Evolutionary conservation across 2,797 vertebrate species (phyloP).

Genomic region (Platalea minor): DNA sequence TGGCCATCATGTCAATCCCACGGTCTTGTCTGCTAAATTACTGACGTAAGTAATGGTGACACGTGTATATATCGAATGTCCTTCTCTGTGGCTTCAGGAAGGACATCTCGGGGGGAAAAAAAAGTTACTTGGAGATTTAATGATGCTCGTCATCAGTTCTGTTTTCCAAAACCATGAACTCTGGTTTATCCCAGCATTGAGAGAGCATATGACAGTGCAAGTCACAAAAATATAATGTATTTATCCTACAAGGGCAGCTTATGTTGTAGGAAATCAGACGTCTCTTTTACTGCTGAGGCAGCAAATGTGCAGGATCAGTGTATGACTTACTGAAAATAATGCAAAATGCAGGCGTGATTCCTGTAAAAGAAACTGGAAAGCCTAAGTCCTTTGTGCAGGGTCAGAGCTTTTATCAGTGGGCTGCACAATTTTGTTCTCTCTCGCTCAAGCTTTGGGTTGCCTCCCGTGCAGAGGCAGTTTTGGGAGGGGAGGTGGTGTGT

Average conservation of each 20-base stretch:
- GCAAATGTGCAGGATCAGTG: not conserved
- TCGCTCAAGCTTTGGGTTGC: not conserved
- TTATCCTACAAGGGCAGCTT: not conserved
- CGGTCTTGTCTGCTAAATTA: not conserved
- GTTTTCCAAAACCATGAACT: not conserved
- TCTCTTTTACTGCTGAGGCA: not conserved
- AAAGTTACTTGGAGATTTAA: not conserved
- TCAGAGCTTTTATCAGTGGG: not conserved
- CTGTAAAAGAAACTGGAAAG: not conserved
- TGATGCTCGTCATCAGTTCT: not conserved
- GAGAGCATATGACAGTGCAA: not conserved
- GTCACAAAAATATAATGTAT: not conserved
- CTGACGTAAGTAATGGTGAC: constrained; percentile 37
- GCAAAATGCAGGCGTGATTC: not conserved
- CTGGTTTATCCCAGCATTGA: not conserved
- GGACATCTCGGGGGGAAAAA: not conserved
- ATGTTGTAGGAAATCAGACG: not conserved
- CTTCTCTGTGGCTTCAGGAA: constrained; percentile 33
- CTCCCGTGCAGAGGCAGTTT: not conserved
- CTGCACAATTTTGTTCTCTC: not conserved
- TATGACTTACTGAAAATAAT: not conserved
- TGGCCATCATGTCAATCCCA: constrained; percentile 34
- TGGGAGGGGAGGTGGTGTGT: not conserved
- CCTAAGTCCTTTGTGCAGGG: not conserved
- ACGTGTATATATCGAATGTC: not conserved